Conservation (phyloP, 2,888 invertebrate genomes). For the Heliothis peltigera region DNA sequence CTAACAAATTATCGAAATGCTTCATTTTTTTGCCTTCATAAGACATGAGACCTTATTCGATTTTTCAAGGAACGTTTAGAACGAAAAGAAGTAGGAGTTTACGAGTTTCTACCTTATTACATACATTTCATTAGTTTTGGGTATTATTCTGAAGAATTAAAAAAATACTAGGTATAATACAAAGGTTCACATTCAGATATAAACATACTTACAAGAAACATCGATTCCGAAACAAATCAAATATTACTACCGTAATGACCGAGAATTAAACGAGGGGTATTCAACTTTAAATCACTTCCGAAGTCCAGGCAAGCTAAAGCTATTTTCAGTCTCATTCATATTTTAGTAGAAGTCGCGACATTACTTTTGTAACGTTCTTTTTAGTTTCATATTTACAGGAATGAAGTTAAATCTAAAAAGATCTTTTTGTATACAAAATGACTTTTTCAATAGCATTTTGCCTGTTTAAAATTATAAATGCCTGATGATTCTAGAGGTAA, state of each 20-base stretch:
- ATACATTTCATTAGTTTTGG: no score
- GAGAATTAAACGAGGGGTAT: conserved; percentile 11
- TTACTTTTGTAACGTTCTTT: neutral
- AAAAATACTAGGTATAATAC: no score
- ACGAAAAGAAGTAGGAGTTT: no score
- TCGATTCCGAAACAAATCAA: conserved; percentile 20
- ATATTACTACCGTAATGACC: conserved; percentile 6
- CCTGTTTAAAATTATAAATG: no score
- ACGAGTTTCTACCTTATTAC: no score
- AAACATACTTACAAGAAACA: conserved; percentile 4
- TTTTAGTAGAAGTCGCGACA: conserved; percentile 9
- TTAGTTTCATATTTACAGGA: neutral
- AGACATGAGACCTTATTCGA: no score
- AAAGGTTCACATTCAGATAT: neutral
- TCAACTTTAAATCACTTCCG: conserved; percentile 21
- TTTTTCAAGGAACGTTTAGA: no score
- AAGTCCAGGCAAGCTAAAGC: conserved; percentile 19
- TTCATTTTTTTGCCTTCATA: no score
- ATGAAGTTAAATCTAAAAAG: neutral
- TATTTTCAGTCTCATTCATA: conserved; percentile 17
- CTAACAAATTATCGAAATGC: neutral
- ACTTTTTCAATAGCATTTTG: neutral
- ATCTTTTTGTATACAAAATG: neutral
- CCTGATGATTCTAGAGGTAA: neutral
- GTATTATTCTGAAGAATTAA: no score